Evolutionary conservation across 2,888 invertebrate species (phyloP), one percentile per base, ranked within the genome.

Genomic region (Azorinus chamasolen): DNA sequence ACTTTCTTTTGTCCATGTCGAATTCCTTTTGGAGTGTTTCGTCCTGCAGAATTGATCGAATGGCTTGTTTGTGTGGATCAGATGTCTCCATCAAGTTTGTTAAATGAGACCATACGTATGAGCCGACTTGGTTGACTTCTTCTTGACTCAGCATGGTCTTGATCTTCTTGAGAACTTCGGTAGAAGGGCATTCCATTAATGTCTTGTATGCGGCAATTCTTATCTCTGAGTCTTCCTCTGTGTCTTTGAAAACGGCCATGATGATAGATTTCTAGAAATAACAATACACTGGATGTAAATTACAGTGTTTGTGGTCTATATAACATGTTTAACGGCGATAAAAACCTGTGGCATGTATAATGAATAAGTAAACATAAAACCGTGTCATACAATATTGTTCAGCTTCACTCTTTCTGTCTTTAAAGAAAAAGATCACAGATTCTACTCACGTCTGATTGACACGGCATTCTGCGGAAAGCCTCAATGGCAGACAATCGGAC

Each of bases 71-170:
- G 39, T 96, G 96, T 0, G 97, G 97, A 5, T 96, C 95, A 0
- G 97, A 96, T 0, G 97, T 97, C 86, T 96, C 96, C 74, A 96
- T 95, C 45, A 98, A 93, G 93, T 98, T 98, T 83, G 95, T 96
- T 53, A 99, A 94, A 93, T 98, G 98, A 63, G 97, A 97, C 97
- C 97, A 98, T 6, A 99, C 96, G 93, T 97, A 99, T 4, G 98
- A 97, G 16, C 97, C 97, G 20, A 98, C 97, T 95, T 98, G 98
- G 79, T 92, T 91, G 43, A 87, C 85, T 59, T 88, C 76, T 73
- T 92, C 92, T 3, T 63, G 79, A 58, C 84, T 79, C 41, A 91
- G 83, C 0, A 80, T 66, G 5, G 59, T 66, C 90, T 96, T 96
- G 53, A 98, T 95, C 63, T 95, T 95, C 65, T 95, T 94, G 0